phyloP scores from a whole-genome alignment of 2,888 invertebrate genomes.

The Luperina testacea region DNA sequence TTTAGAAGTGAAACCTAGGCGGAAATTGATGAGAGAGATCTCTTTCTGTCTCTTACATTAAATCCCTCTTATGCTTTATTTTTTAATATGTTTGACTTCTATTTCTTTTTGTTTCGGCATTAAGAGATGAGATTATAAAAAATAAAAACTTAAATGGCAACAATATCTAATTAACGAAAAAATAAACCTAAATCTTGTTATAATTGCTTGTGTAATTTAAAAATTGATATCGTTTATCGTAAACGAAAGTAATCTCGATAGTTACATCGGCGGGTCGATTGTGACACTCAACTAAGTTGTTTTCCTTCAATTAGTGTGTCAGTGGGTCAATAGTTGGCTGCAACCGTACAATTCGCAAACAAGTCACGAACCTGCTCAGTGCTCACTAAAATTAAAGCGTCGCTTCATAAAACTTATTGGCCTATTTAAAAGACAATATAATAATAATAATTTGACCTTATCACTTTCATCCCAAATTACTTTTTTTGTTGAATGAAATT shows the following conservation, averaged over 20 bases:
- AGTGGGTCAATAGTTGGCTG: conserved; percentile 88
- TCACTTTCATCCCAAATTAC: background rate
- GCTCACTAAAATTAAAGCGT: conserved; percentile 72
- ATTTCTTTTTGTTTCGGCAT: background rate
- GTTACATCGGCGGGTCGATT: conserved; percentile 68
- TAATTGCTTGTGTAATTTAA: background rate
- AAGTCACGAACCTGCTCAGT: conserved; percentile 83
- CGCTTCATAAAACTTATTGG: conserved; percentile 55
- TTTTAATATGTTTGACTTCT: background rate
- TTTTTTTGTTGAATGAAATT: conserved; percentile 1
- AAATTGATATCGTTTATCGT: conserved; percentile 39
- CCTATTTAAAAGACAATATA: conserved; percentile 34
- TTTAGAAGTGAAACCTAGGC: background rate
- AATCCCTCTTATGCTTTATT: background rate
- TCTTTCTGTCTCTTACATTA: background rate
- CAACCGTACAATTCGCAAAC: conserved; percentile 83
- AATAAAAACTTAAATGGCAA: background rate
- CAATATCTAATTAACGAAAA: background rate
- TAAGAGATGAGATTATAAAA: background rate
- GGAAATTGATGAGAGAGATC: background rate
- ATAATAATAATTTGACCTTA: conserved; percentile 20
- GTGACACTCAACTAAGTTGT: conserved; percentile 84
- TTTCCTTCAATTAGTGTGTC: conserved; percentile 87
- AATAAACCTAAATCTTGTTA: background rate
- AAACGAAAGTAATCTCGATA: conserved; percentile 74